A percentile compares a stretch with the other conserved stretches of the same genome.
These are phyloP conservation scores for Pantherophis alleghaniensis DNA, from an alignment of 2,797 vertebrate genomes.

Conservation along the genomic window DNA sequence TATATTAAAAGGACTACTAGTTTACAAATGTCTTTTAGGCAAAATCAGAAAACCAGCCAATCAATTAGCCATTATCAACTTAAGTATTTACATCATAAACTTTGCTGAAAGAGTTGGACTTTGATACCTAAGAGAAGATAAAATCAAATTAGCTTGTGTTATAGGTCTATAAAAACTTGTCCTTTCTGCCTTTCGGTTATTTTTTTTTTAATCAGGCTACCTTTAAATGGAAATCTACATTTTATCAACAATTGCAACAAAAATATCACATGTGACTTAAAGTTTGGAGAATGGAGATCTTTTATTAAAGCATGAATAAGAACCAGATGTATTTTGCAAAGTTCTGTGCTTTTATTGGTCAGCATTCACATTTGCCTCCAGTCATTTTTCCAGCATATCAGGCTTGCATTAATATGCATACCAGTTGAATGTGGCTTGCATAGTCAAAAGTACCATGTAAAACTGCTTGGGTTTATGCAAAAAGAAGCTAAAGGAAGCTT, in stretches of 20 bases:
- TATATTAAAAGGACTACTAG: neutral
- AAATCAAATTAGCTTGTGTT: neutral
- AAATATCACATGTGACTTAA: neutral
- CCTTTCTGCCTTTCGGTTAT: neutral
- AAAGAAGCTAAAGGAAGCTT: neutral
- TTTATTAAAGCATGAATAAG: neutral
- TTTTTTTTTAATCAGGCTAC: neutral
- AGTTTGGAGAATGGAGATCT: neutral
- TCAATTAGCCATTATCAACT: neutral
- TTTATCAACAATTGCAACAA: conserved; percentile 9
- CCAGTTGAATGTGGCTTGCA: neutral
- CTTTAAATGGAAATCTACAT: neutral
- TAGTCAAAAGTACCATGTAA: neutral
- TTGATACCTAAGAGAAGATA: neutral
- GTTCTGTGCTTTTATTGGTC: neutral
- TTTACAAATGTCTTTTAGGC: neutral
- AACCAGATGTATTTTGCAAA: neutral
- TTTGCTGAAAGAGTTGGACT: neutral
- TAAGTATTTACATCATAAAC: neutral
- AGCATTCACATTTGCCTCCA: neutral
- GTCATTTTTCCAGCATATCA: conserved; percentile 16
- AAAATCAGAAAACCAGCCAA: neutral
- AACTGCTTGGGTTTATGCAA: neutral
- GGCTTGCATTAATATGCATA: neutral
- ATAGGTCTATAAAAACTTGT: neutral